These are phyloP conservation scores for Bos taurus DNA, from an alignment of 2,113 vertebrate species.

Conservation along the genomic window ARS-UCD2.0 NC_037348.1:27000501-27001000, in stretches of 20 bases:
- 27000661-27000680: not conserved
- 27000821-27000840: not conserved
- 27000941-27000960: not conserved
- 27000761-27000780: not conserved
- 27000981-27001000: too few relatives aligned
- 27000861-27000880: not conserved
- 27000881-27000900: not conserved
- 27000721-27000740: not conserved
- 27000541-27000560: slow-evolving; percentile 86
- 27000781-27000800: not conserved
- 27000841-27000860: not conserved
- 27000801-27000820: not conserved
- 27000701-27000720: not conserved
- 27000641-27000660: not conserved
- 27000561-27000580: slow-evolving; percentile 91
- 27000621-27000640: slow-evolving; percentile 72
- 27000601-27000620: slow-evolving; percentile 87
- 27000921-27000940: not conserved
- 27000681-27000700: fast-evolving
- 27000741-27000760: not conserved
- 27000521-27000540: slow-evolving; percentile 84
- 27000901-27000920: not conserved
- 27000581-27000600: slow-evolving; percentile 88
- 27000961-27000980: too few relatives aligned
- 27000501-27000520: slow-evolving; percentile 90